Conservation (phyloP, 1,140 invertebrate species). For the Microplitis demolitor region DNA sequence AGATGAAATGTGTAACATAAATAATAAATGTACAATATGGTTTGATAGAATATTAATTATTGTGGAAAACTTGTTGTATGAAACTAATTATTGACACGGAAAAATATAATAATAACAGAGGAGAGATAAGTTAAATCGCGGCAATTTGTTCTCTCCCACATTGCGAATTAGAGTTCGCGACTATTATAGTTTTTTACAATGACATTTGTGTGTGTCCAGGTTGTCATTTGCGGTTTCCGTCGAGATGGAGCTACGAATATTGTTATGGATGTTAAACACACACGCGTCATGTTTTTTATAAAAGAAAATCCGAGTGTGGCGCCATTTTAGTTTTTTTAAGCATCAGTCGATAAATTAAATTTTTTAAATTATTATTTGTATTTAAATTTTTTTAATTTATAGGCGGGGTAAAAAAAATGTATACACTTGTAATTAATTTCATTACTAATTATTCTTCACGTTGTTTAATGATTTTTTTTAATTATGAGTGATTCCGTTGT, state of each 20-base stretch:
- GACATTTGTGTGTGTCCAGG: neutral
- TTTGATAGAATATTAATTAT: no score
- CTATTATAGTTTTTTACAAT: neutral
- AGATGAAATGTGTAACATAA: no score
- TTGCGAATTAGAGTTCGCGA: neutral
- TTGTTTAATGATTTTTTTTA: no score
- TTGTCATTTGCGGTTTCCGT: conserved; percentile 14
- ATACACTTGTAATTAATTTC: no score
- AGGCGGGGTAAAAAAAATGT: no score
- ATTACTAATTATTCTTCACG: no score
- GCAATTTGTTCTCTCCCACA: neutral
- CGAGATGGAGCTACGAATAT: conserved; percentile 5
- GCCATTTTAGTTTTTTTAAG: neutral
- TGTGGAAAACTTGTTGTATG: no score
- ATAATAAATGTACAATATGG: no score
- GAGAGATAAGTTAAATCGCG: neutral
- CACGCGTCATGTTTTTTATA: conserved; percentile 10
- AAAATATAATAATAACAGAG: neutral
- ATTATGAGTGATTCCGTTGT: no score
- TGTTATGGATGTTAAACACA: neutral
- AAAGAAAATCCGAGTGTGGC: neutral
- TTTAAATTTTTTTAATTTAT: neutral
- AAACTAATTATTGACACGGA: neutral
- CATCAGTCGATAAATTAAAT: neutral
- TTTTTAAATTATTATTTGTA: neutral